Evolutionary conservation across 2,888 invertebrate genomes (phyloP), one percentile per base, ranked within the genome.

Genomic region (Pemphredon lugubris): DNA sequence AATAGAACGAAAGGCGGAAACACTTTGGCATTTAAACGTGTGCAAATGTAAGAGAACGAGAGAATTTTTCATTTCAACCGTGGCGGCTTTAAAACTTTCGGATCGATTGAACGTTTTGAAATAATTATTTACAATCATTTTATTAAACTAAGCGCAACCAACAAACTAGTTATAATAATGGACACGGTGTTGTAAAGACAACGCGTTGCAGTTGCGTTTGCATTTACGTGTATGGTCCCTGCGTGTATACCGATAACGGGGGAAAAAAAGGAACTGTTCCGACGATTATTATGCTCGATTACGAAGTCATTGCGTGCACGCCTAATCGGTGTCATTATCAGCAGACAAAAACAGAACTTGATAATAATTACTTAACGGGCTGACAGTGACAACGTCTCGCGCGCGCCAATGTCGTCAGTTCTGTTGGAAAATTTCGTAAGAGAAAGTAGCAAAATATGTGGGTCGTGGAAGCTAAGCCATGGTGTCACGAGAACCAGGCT

Each of bases 391-490:
- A 48, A 48, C 11, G 7, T 7, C 2, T 20, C 13, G 34, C 20
- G 21, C 6, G 37, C 5, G 20, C 18, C 18, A 34, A 34, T 37
- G n/a, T 20, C 16, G 30, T 18, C 14, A 23, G 23, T n/a, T 7
- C 34, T n/a, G 14, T 5, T 23, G 40, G 16, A 26, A 20, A 40
- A 54, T 54, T 54, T 39, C 53, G 53, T 40, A 54, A 54, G 40
- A 26, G 39, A 54, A 54, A 13, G 23, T 7, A 5, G 16, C 14
- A 13, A 54, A 54, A 13, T 32, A 54, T 7, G 26, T 54, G 26
- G 26, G 16, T 54, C 39, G 32, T 20, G 26, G n/a, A 54, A 40
- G 23, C 16, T 2, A 39, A n/a, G 7, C 11, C 26, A n/a, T 11
- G 9, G 32, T 32, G 5, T 6, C 26, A 6, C 13, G 5, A 30